phyloP scores from a whole-genome alignment of 1,140 invertebrate species.

The Triops cancriformis region DNA sequence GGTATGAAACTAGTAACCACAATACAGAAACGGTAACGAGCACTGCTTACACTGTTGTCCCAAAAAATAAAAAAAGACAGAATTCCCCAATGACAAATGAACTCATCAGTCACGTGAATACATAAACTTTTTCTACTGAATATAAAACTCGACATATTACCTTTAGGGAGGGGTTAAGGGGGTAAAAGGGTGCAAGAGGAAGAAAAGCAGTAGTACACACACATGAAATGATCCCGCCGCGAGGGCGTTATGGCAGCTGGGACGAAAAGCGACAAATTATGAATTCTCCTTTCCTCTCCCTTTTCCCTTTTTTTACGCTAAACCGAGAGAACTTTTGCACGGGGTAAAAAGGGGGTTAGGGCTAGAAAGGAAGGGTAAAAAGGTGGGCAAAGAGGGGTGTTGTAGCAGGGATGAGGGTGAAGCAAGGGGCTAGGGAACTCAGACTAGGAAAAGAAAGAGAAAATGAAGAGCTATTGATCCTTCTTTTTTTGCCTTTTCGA shows the following conservation, averaged over 20 bases:
- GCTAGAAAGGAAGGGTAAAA: not conserved
- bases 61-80: too few species aligned
- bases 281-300: not conserved
- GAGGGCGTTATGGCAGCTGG: not conserved
- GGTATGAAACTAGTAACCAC: too few species aligned
- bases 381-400: not conserved
- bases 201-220: not conserved
- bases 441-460: not conserved
- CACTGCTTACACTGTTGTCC: too few species aligned
- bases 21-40: too few species aligned
- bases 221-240: slow-evolving; percentile 1
- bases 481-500: not conserved
- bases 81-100: too few species aligned
- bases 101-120: too few species aligned
- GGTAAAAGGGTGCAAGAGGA: not conserved
- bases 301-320: not conserved
- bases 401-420: not conserved
- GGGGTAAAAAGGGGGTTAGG: slow-evolving; percentile 6
- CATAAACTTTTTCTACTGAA: too few species aligned
- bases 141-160: too few species aligned
- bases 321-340: not conserved
- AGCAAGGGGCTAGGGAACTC: not conserved
- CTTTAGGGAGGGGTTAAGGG: too few species aligned
- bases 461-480: not conserved
- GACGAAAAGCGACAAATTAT: not conserved